Conservation (phyloP, 23 tunicate species). For the Trididemnum nubilum region DNA sequence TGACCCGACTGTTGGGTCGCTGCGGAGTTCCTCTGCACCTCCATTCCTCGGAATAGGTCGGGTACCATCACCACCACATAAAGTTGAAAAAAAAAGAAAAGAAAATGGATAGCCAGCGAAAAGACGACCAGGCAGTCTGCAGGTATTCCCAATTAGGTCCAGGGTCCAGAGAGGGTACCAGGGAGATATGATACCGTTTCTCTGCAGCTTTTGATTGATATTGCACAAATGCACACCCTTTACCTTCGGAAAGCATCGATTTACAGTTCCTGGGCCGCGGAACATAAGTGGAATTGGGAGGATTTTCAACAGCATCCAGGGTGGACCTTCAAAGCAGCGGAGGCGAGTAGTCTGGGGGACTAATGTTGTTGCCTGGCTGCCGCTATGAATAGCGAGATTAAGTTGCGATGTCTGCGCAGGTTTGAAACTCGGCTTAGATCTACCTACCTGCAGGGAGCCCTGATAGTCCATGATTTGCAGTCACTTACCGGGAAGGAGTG, state of each 20-base stretch:
- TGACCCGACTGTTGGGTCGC: too few species aligned
- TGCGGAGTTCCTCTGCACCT: too few species aligned
- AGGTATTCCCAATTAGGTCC: conserved; percentile 16
- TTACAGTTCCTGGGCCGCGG: conserved; percentile 97
- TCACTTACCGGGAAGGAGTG: conserved; percentile 97
- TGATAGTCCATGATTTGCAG: conserved; percentile 95
- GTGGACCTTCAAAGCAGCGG: conserved; percentile 43
- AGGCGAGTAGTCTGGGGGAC: conserved; percentile 93
- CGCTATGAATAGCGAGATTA: conserved; percentile 91
- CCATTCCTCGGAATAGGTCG: conserved; percentile 27
- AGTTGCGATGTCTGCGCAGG: conserved; percentile 98
- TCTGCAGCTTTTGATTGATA: conserved; percentile 73
- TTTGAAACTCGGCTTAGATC: conserved; percentile 89
- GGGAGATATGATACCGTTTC: conserved; percentile 91
- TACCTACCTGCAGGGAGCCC: conserved; percentile 89
- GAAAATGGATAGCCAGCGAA: conserved; percentile 76
- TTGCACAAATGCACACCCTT: conserved; percentile 96
- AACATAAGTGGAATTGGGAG: conserved; percentile 42
- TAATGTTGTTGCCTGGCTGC: conserved; percentile 98
- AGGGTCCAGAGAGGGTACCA: conserved; percentile 79
- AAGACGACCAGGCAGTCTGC: too few species aligned
- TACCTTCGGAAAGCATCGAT: conserved; percentile 95
- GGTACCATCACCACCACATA: too few species aligned
- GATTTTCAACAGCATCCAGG: not conserved
- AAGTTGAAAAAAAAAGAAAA: conserved; percentile 76